Evolutionary conservation across 2,888 invertebrate species (phyloP).

Genomic region (Muscina levida): DNA sequence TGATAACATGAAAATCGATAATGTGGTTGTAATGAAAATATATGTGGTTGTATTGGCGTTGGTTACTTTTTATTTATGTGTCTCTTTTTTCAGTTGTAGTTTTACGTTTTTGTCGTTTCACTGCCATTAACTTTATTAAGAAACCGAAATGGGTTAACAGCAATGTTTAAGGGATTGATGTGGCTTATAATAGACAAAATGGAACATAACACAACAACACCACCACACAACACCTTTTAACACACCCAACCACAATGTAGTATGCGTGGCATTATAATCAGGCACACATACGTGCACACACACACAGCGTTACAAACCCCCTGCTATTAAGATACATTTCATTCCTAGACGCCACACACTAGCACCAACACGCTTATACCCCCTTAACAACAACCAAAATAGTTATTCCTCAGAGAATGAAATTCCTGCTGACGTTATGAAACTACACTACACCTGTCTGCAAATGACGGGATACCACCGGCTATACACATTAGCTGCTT

Average conservation of each 20-base stretch:
- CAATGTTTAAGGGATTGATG: neutral
- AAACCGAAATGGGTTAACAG: conserved; percentile 19
- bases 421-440: neutral
- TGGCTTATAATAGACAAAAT: conserved; percentile 21
- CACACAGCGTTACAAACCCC: neutral
- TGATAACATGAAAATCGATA: conserved; percentile 36
- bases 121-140: conserved; percentile 3
- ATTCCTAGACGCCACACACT: too few relatives aligned
- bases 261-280: too few relatives aligned
- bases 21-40: neutral
- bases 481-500: too few relatives aligned
- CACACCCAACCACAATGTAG: neutral
- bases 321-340: too few relatives aligned
- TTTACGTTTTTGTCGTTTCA: conserved; percentile 25
- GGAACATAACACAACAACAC: neutral
- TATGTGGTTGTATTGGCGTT: neutral
- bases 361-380: neutral
- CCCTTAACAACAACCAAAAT: neutral
- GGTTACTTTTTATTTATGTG: conserved; percentile 3
- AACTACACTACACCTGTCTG: neutral
- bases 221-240: neutral
- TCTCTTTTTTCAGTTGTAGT: too few relatives aligned
- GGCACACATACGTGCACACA: neutral
- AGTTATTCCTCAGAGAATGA: neutral
- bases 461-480: too few relatives aligned